phyloP scores from a whole-genome alignment of 2,888 invertebrate genomes.

The Dermolepida albohirtum region DNA sequence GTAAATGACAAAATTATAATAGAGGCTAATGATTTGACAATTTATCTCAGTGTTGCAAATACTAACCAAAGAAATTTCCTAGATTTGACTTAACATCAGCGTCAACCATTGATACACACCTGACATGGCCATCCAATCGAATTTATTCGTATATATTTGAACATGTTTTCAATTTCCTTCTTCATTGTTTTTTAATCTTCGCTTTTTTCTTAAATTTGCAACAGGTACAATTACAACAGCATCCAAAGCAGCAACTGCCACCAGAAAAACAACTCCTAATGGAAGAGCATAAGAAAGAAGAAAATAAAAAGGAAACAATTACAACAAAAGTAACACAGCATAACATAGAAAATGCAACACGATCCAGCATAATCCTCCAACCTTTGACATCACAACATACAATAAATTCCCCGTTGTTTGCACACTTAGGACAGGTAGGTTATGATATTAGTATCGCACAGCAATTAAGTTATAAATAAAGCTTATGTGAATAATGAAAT shows the following conservation, averaged over 20 bases:
- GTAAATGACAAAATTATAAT: too few species aligned
- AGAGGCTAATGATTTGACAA: too few species aligned
- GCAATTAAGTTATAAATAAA: slow-evolving; percentile 24
- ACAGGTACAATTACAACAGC: slow-evolving; percentile 51
- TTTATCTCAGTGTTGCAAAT: too few species aligned
- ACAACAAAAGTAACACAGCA: slow-evolving; percentile 54
- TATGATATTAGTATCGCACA: slow-evolving; percentile 8
- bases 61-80: too few species aligned
- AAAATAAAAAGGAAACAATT: slow-evolving; percentile 3
- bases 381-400: slow-evolving; percentile 64
- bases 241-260: slow-evolving; percentile 52
- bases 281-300: slow-evolving; percentile 26
- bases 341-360: slow-evolving; percentile 62
- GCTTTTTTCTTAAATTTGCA: too few species aligned
- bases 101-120: too few species aligned
- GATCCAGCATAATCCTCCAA: slow-evolving; percentile 69
- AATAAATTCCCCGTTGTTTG: slow-evolving; percentile 65
- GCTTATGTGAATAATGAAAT: background rate
- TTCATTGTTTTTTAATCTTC: too few species aligned
- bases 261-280: slow-evolving; percentile 35
- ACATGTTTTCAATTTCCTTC: too few species aligned
- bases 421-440: slow-evolving; percentile 67
- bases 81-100: too few species aligned
- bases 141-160: too few species aligned
- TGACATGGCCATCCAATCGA: too few species aligned